A percentile compares a stretch with the other conserved stretches of the same genome.
phyloP scores from a whole-genome alignment of 1,140 invertebrate genomes.

The Nephila pilipes region DNA sequence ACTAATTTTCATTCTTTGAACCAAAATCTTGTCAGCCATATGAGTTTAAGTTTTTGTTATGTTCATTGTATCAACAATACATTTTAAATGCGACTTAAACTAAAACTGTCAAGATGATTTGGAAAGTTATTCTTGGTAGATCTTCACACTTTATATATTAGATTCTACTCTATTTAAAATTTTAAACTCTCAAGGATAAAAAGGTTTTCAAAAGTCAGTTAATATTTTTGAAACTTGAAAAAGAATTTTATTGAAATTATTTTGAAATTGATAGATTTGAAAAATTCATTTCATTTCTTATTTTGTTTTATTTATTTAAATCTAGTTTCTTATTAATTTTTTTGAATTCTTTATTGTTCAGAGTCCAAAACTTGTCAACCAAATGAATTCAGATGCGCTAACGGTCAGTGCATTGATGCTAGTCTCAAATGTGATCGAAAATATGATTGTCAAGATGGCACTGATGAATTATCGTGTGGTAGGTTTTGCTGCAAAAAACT shows the following conservation, averaged over 20 bases:
- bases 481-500: conserved; percentile 78
- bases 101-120: conserved; percentile 79
- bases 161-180: too few relatives aligned
- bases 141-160: background rate
- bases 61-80: conserved; percentile 80
- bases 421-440: conserved; percentile 78
- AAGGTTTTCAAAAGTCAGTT: too few relatives aligned
- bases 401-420: conserved; percentile 80
- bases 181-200: too few relatives aligned
- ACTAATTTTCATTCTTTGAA: background rate
- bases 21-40: conserved; percentile 78
- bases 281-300: background rate
- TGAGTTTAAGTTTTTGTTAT: conserved; percentile 83
- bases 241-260: too few relatives aligned
- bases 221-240: too few relatives aligned
- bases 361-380: conserved; percentile 77
- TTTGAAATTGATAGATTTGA: too few relatives aligned
- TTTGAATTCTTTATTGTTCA: background rate
- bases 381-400: conserved; percentile 80
- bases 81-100: conserved; percentile 79
- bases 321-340: background rate
- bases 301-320: background rate
- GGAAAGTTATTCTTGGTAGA: conserved; percentile 78
- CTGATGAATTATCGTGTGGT: conserved; percentile 83
- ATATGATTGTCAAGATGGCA: conserved; percentile 82